These are phyloP conservation scores for Bradypus variegatus DNA, from an alignment of 2,797 vertebrate genomes.

Conservation along the genomic window DNA sequence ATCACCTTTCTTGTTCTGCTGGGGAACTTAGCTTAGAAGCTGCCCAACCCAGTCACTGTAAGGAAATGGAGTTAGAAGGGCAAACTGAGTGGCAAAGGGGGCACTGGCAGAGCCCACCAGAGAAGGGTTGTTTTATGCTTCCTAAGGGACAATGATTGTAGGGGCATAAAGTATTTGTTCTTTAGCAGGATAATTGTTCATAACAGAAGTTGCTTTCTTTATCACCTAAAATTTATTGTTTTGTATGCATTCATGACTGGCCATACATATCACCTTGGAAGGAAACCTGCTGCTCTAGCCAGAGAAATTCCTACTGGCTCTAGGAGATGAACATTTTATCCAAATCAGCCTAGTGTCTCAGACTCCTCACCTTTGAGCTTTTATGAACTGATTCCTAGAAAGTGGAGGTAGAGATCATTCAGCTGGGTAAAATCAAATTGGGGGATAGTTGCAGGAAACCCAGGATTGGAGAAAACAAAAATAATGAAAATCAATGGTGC, in stretches of 20 bases:
- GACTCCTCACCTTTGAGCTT: not conserved
- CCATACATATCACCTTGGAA: not conserved
- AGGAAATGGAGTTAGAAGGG: not conserved
- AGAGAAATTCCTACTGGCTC: not conserved
- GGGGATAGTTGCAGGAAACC: constrained; percentile 25
- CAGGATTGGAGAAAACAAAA: constrained; percentile 17
- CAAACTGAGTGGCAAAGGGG: not conserved
- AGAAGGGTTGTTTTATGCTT: not conserved
- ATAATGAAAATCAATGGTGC: constrained; percentile 47
- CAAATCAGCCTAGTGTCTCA: not conserved
- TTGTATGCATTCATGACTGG: not conserved
- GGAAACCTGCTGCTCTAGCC: not conserved
- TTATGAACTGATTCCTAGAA: constrained; percentile 34
- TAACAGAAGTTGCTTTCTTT: not conserved
- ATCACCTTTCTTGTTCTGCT: constrained; percentile 51
- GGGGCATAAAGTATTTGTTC: not conserved
- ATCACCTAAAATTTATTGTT: not conserved
- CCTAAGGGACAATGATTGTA: not conserved
- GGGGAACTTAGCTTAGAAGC: constrained; percentile 47
- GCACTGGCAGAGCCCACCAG: not conserved
- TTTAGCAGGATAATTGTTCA: not conserved
- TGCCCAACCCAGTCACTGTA: constrained; percentile 45
- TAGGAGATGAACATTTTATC: not conserved
- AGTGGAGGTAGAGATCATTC: not conserved
- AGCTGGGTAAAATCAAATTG: constrained; percentile 33